Evolutionary conservation across 2,888 invertebrate genomes (phyloP).

Genomic region (Himalopsyche kuldschensis): DNA sequence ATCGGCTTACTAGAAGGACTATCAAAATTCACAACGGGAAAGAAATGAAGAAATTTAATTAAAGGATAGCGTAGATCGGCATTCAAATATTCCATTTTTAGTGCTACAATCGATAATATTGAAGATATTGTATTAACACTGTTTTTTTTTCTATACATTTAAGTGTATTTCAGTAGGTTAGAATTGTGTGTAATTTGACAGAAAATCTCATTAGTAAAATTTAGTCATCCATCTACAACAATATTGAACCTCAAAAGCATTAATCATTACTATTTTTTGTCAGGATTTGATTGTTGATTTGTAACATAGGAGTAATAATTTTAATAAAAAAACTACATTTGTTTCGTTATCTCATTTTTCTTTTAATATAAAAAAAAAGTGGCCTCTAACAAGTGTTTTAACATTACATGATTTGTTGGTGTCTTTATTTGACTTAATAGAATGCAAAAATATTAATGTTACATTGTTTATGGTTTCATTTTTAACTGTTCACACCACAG

Average conservation of each 20-base stretch:
- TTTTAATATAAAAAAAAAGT: not conserved
- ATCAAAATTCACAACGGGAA: conserved; percentile 80
- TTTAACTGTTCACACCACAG: too few relatives aligned
- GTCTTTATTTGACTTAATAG: not conserved
- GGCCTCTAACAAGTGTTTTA: not conserved
- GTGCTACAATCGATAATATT: not conserved
- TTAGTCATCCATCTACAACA: not conserved
- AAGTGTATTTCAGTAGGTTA: not conserved
- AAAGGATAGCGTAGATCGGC: not conserved
- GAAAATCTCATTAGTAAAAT: not conserved
- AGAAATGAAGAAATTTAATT: conserved; percentile 42
- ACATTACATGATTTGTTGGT: not conserved
- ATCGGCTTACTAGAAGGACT: conserved; percentile 84
- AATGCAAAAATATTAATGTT: too few relatives aligned
- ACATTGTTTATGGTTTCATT: too few relatives aligned
- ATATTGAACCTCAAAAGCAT: not conserved
- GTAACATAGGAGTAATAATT: not conserved
- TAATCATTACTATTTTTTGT: not conserved
- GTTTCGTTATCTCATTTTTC: not conserved
- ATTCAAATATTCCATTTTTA: conserved; percentile 10
- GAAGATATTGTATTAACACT: not conserved
- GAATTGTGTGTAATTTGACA: not conserved
- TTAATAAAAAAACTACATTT: not conserved
- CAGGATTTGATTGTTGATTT: not conserved
- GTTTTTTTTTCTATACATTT: not conserved